Base-by-base conservation (phyloP, 2,113 vertebrate genomes). In the Neopipo cinnamomea region DNA sequence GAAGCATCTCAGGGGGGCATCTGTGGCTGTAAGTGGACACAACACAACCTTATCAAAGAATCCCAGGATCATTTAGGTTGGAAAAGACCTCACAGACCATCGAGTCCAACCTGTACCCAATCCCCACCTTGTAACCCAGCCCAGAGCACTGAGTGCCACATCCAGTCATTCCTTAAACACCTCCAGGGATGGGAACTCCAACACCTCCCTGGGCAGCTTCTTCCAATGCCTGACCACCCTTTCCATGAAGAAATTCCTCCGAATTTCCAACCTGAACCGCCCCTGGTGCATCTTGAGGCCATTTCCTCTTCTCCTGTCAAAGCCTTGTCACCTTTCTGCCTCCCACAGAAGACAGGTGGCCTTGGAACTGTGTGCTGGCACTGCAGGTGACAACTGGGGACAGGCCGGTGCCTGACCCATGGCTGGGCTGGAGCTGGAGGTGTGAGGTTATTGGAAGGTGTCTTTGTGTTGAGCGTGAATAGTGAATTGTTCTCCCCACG, bases 401-500 rank as follows among this genome's bases (percentile, higher is more conserved):
- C 19, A 39, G 74, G 30, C 61, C 23, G 11, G 37, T 75, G 62
- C 49, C 49, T 39, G 85, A 35, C 33, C 65, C 7, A 1, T 18
- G 39, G 33, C 63, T 9, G 85, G 88, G 81, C 50, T 72, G 76
- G 83, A 71, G 91, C 53, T 18, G 6, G 47, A 49, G 87, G 12
- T 46, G 86, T 33, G 77, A 68, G 30, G 61, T 58, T 49, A 62
- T 46, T 33, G 78, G 77, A 81, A 89, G 63, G 56, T 83, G 62
- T 80, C 77, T 86, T 89, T 93, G 91, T 89, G 73, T 77, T 58
- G 82, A 77, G 89, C 20, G 30, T 94, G 92, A 97, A 83, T 35
- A 8, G 31, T 0, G 72, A 88, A 97, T 97, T 97, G 97, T 94
- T 98, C 97, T 97, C 96, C 80, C 91, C 33, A 5, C 2, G 11